A percentile compares a stretch with the other conserved stretches of the same genome.
phyloP scores from a whole-genome alignment of 2,888 invertebrate species.

The Synergus laeviventris region DNA sequence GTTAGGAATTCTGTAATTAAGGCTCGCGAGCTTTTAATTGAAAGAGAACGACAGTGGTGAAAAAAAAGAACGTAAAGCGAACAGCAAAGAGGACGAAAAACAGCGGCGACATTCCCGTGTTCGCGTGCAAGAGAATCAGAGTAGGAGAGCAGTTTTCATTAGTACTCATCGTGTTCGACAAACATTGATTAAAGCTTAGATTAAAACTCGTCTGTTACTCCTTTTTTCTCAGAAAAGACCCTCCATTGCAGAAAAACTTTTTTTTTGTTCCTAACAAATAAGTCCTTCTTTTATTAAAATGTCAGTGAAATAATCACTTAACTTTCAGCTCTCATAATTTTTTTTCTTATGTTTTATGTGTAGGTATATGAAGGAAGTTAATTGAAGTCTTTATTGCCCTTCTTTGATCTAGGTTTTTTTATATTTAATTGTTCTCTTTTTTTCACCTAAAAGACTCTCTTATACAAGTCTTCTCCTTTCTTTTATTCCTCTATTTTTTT shows the following conservation, averaged over 20 bases:
- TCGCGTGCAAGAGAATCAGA: constrained; percentile 29
- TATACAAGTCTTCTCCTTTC: not conserved
- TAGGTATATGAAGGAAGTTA: not conserved
- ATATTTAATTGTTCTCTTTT: not conserved
- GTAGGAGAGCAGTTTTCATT: constrained; percentile 32
- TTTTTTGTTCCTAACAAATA: not conserved
- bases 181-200: constrained; percentile 37
- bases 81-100: constrained; percentile 47
- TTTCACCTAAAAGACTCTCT: not conserved
- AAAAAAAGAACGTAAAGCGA: constrained; percentile 47
- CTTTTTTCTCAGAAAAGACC: not conserved
- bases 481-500: not conserved
- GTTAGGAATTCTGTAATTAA: constrained; percentile 51
- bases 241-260: not conserved
- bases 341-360: not conserved
- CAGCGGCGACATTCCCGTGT: constrained; percentile 35
- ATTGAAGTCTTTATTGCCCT: not conserved
- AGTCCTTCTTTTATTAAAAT: not conserved
- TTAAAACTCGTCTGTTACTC: constrained; percentile 5
- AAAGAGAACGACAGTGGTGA: constrained; percentile 53
- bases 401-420: not conserved
- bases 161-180: constrained; percentile 38
- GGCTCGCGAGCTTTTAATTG: constrained; percentile 49
- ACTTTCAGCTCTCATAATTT: not conserved
- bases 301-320: not conserved